Evolutionary conservation across 2,888 invertebrate species (phyloP).

Genomic region (Boloria euphrosyne): DNA sequence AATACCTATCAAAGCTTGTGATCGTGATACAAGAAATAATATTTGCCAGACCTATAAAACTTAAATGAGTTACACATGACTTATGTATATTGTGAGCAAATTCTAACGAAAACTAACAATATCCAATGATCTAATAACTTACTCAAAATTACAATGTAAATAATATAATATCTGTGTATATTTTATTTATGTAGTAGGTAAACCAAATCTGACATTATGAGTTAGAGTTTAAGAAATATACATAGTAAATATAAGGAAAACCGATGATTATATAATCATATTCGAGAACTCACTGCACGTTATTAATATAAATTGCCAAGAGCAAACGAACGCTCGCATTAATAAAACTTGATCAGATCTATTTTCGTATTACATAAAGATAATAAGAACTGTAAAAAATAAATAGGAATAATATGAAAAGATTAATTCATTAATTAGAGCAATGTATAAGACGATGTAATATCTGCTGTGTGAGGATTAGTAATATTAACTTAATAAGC

Average conservation of each 20-base stretch:
- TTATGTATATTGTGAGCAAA: neutral
- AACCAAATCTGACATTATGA: too few relatives aligned
- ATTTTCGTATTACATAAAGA: slow-evolving; percentile 25
- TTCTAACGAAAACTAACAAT: neutral
- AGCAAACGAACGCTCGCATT: slow-evolving; percentile 17
- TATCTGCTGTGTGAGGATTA: neutral
- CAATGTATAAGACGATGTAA: too few relatives aligned
- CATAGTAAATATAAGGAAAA: neutral
- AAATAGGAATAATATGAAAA: neutral
- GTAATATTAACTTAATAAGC: neutral
- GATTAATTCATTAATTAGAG: neutral
- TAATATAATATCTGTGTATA: neutral
- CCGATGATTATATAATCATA: slow-evolving; percentile 10
- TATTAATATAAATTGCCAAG: slow-evolving; percentile 24
- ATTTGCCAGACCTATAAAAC: slow-evolving; percentile 6
- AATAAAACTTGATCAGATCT: slow-evolving; percentile 23
- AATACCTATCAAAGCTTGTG: neutral
- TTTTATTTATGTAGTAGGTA: too few relatives aligned
- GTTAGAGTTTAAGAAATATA: neutral
- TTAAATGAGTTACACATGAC: slow-evolving; percentile 7
- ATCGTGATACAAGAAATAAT: neutral
- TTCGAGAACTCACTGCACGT: slow-evolving; percentile 26
- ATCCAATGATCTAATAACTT: slow-evolving; percentile 1
- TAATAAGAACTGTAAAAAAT: neutral
- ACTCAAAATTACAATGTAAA: neutral